These are phyloP conservation scores for Sphaerophoria taeniata DNA, from an alignment of 2,888 invertebrate genomes.

Conservation along the genomic window DNA sequence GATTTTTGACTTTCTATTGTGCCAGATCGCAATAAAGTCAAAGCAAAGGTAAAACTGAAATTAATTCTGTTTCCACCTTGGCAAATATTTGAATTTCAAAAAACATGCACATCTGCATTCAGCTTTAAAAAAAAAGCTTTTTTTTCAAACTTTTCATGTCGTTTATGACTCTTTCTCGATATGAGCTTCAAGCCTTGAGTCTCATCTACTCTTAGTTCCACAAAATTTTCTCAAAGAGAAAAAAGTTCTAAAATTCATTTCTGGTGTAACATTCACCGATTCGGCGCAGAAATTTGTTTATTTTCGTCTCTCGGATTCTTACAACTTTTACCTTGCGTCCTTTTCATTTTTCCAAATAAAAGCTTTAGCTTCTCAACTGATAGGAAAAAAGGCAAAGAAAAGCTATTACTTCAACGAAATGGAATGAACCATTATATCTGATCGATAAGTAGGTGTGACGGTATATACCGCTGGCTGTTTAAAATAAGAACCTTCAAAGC, in stretches of 20 bases:
- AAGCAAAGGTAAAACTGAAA: background rate
- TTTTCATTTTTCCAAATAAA: background rate
- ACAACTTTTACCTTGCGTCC: conserved; percentile 5
- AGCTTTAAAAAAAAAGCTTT: conserved; percentile 11
- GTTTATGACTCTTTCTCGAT: conserved; percentile 27
- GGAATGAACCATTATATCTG: conserved; percentile 47
- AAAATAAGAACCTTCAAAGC: background rate
- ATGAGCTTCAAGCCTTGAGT: background rate
- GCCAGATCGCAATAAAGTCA: too few relatives aligned
- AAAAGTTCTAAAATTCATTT: conserved; percentile 30
- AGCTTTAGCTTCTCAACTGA: conserved; percentile 23
- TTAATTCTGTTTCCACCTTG: conserved; percentile 24
- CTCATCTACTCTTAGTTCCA: background rate
- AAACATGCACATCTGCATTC: background rate
- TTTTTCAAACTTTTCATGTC: background rate
- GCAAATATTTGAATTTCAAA: background rate
- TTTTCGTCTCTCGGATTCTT: conserved; percentile 31
- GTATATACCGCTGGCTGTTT: background rate
- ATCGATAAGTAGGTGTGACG: conserved; percentile 54
- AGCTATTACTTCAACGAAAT: conserved; percentile 42
- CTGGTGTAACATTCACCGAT: background rate
- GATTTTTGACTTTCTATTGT: too few relatives aligned
- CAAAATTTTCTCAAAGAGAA: background rate
- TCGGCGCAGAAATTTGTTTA: conserved; percentile 52
- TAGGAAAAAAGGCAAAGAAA: background rate